These are phyloP conservation scores for Frankliniella intonsa DNA, from an alignment of 2,888 invertebrate species.

Conservation along the genomic window DNA sequence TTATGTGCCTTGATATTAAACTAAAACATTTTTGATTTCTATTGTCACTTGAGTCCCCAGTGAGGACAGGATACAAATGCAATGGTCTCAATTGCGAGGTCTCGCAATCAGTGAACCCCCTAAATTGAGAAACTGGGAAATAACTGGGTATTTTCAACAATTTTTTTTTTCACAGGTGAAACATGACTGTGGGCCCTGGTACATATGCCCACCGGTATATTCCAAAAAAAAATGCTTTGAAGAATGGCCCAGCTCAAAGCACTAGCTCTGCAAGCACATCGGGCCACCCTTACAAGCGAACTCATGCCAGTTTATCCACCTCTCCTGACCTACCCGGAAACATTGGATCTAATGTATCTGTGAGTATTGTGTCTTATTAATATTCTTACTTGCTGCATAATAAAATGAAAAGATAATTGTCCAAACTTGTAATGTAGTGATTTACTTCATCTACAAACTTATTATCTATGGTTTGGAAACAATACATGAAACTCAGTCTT, in stretches of 20 bases:
- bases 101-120: background rate
- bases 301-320: background rate
- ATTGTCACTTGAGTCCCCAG: too few relatives aligned
- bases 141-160: background rate
- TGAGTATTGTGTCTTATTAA: background rate
- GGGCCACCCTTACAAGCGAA: background rate
- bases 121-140: background rate
- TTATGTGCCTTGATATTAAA: too few relatives aligned
- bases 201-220: background rate
- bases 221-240: background rate
- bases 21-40: too few relatives aligned
- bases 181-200: conserved; percentile 12
- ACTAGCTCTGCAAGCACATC: background rate
- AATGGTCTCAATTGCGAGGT: background rate
- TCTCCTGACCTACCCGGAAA: background rate
- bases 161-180: background rate
- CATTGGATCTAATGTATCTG: background rate
- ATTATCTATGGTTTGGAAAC: too few relatives aligned
- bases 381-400: background rate
- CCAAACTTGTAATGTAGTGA: too few relatives aligned
- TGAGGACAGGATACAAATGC: too few relatives aligned
- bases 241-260: background rate
- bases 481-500: too few relatives aligned
- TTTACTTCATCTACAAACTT: too few relatives aligned
- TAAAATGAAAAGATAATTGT: background rate